Evolutionary conservation across 2,888 invertebrate species (phyloP).

Genomic region (Blera fallax): DNA sequence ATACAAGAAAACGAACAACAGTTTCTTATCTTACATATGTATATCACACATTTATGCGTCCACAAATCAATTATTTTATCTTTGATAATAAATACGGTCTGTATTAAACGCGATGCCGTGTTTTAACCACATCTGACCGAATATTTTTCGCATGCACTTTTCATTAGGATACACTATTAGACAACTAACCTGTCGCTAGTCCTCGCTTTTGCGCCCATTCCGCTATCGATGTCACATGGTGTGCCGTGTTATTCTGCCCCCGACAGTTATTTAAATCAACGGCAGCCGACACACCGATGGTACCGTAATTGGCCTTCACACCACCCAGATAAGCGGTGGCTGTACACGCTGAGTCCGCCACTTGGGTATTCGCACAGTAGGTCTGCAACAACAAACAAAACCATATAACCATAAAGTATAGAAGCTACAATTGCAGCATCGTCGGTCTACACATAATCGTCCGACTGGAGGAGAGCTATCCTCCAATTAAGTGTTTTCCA

Average conservation of each 20-base stretch:
- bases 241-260: conserved; percentile 83
- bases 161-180: not conserved
- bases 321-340: conserved; percentile 91
- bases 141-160: not conserved
- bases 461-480: not conserved
- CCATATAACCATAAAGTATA: conserved; percentile 34
- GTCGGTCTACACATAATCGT: too few species aligned
- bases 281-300: conserved; percentile 88
- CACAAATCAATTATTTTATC: not conserved
- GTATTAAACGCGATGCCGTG: not conserved
- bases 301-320: conserved; percentile 90
- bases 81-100: not conserved
- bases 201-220: conserved; percentile 87
- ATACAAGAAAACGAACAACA: too few species aligned
- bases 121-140: not conserved
- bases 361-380: conserved; percentile 90
- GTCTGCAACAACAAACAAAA: conserved; percentile 83
- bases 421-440: conserved; percentile 12
- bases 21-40: too few species aligned
- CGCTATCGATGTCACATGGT: conserved; percentile 87
- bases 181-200: conserved; percentile 84
- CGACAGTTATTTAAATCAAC: conserved; percentile 86
- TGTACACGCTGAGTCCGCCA: conserved; percentile 92
- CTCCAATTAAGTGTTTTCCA: conserved; percentile 50
- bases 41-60: not conserved